A percentile compares a stretch with the other conserved stretches of the same genome.
phyloP scores from a whole-genome alignment of 2,888 invertebrate species.

The Timema cristinae region DNA sequence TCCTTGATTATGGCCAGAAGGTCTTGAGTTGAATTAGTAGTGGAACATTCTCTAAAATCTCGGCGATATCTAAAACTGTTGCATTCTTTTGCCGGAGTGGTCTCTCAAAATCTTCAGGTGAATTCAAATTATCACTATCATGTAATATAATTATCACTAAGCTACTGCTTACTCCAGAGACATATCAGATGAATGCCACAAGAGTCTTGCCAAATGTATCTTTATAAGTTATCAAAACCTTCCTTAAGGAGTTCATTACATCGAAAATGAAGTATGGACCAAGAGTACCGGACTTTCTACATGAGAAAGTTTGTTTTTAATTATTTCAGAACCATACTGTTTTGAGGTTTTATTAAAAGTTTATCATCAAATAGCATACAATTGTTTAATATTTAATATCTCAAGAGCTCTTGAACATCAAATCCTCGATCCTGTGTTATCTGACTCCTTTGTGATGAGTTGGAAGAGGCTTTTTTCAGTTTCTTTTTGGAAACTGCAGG shows the following conservation, averaged over 20 bases:
- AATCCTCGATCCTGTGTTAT: not conserved
- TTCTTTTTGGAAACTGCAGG: not conserved
- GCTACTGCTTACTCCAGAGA: not conserved
- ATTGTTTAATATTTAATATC: not conserved
- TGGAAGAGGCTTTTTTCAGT: not conserved
- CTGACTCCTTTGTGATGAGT: not conserved
- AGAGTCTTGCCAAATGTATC: not conserved
- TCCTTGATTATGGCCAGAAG: slow-evolving; percentile 9
- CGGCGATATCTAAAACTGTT: not conserved
- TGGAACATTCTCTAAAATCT: not conserved
- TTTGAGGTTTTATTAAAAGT: not conserved
- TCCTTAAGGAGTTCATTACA: slow-evolving; percentile 9
- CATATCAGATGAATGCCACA: not conserved
- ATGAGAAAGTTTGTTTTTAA: not conserved
- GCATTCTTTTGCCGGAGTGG: not conserved
- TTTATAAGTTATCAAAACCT: no score
- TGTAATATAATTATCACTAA: not conserved
- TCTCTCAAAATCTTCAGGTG: not conserved
- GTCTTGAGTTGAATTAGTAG: slow-evolving; percentile 4
- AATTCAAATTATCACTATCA: not conserved
- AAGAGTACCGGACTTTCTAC: not conserved
- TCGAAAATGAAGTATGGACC: not conserved
- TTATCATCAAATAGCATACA: not conserved
- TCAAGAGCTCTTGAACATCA: not conserved
- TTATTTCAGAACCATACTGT: not conserved